Base-by-base conservation (phyloP, 2,113 vertebrate genomes). In the Tympanuchus pallidicinctus region DNA sequence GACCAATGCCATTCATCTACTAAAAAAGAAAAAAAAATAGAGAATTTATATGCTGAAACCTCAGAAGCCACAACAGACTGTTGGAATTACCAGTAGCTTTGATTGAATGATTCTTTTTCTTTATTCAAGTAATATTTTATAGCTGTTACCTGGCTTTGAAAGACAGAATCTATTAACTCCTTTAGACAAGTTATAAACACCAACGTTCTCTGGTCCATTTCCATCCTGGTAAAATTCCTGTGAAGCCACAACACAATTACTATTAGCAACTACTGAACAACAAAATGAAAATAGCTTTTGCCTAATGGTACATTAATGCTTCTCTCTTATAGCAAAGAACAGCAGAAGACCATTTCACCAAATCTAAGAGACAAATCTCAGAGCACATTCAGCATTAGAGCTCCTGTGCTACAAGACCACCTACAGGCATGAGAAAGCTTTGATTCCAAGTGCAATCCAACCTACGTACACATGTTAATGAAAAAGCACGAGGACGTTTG, bases 221-320 rank as follows among this genome's bases (percentile, higher is more conserved):
- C 98, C 99, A 93, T 99, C 99, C 96, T 99, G 99, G 96, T 99
- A 99, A 95, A 99, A 99, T 42, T 99, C 99, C 99, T 99, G 96
- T 32, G 40, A 93, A 96, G 90, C 57, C 87, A 61, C 52, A 95
- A 82, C 10, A 96, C 9, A 63, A 61, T 69, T 88, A 84, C 87
- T 78, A 70, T 83, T 42, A 72, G 65, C 42, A 76, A 52, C 54
- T 54, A 92, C 2, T 48, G 78, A 74, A 89, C 19, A 91, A 82
- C 15, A 42, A 34, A 36, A 82, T 25, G 45, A 91, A 94, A 90
- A 80, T 40, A 84, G 11, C 6, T 56, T 69, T 90, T 83, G 40
- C n/a, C 45, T 61, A 24, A 54, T 80, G 38, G 88, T 16, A 38
- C 8, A 59, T 3, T 18, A 88, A 57, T n/a, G 28, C 10, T 52